These are phyloP conservation scores for Aegypius monachus DNA, from an alignment of 2,113 vertebrate species.

Conservation along the genomic window DNA sequence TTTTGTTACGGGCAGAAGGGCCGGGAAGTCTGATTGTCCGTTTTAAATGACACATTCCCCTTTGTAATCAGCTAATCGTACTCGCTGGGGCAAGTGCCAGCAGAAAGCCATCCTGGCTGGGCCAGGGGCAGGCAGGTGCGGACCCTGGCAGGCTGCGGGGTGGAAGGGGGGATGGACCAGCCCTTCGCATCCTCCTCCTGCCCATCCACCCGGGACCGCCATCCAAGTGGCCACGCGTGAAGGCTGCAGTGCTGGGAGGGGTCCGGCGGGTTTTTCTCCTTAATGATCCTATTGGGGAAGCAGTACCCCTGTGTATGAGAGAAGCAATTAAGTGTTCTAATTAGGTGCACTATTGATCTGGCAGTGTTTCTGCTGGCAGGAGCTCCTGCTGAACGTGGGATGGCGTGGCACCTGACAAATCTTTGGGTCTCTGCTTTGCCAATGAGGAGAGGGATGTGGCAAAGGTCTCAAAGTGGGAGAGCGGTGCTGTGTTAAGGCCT, in stretches of 20 bases:
- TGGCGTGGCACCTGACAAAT: neutral
- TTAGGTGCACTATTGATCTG: neutral
- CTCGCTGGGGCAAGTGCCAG: neutral
- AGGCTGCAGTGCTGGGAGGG: neutral
- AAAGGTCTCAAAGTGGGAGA: neutral
- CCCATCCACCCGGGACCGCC: fast-evolving
- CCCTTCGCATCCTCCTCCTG: fast-evolving
- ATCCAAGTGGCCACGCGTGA: fast-evolving
- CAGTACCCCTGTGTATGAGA: neutral
- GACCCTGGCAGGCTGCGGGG: neutral
- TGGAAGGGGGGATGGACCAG: neutral
- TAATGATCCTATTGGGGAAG: neutral
- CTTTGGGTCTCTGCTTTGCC: neutral
- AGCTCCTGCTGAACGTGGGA: neutral
- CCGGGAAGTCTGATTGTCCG: neutral
- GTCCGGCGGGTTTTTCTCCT: neutral
- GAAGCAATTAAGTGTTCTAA: neutral
- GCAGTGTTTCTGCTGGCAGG: neutral
- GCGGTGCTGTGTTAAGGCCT: neutral
- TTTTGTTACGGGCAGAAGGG: neutral
- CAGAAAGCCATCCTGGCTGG: neutral
- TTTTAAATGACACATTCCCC: slow-evolving; percentile 19
- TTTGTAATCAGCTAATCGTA: neutral
- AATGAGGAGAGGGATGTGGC: neutral
- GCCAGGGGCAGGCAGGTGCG: neutral